Conservation (phyloP, 2,888 invertebrate species). For the Tipula unca region DNA sequence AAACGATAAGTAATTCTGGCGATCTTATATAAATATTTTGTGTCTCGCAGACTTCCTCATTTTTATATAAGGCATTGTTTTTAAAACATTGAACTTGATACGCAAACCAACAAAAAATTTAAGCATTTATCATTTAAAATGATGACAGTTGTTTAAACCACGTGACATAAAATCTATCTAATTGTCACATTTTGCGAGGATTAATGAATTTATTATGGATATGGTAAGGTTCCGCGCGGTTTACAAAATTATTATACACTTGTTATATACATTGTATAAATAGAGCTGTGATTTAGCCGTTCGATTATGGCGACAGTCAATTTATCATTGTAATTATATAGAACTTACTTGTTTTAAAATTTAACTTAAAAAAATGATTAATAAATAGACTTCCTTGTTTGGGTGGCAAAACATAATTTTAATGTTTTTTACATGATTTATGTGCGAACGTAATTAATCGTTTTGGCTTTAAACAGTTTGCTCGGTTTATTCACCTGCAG, state of each 20-base stretch:
- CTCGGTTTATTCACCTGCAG: neutral
- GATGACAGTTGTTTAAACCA: neutral
- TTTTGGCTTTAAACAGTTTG: neutral
- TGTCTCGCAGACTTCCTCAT: too few species aligned
- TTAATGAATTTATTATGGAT: neutral
- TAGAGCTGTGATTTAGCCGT: neutral
- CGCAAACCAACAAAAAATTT: too few species aligned
- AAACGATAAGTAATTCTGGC: too few species aligned
- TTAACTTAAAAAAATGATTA: neutral
- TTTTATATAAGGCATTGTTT: neutral
- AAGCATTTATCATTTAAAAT: neutral
- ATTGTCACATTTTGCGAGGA: too few species aligned
- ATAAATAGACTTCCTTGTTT: neutral
- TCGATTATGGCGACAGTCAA: neutral
- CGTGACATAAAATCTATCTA: neutral
- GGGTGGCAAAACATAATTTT: neutral
- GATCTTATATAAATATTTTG: too few species aligned
- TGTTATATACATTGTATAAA: neutral
- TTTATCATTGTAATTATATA: neutral
- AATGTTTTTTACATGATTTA: neutral
- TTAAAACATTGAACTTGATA: neutral
- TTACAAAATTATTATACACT: neutral
- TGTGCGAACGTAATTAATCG: neutral
- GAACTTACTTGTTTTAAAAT: neutral
- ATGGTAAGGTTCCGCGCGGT: neutral